Evolutionary conservation across 2,113 vertebrate species (phyloP).

Genomic region (Antennarius striatus): DNA sequence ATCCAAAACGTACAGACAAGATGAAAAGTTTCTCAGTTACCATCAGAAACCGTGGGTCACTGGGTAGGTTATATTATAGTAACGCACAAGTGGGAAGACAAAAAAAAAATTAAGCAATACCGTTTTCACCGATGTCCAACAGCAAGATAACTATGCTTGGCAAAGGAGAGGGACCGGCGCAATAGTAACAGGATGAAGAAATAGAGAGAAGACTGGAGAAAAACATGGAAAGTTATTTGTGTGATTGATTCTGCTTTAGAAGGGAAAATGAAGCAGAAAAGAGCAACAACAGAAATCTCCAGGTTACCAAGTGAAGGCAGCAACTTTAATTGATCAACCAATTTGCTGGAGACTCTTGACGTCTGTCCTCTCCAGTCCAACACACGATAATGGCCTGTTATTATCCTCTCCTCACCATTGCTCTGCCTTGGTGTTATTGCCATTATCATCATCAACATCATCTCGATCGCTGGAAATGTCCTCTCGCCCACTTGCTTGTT

Average conservation of each 20-base stretch:
- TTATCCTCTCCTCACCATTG: slow-evolving; percentile 47
- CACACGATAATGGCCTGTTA: slow-evolving; percentile 20
- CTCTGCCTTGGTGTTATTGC: slow-evolving; percentile 35
- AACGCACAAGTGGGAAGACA: not conserved
- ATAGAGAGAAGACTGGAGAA: slow-evolving; percentile 2
- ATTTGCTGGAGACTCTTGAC: slow-evolving; percentile 14
- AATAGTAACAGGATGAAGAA: slow-evolving; percentile 23
- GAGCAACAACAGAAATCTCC: slow-evolving; percentile 6
- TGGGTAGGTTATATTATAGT: not conserved
- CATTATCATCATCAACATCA: slow-evolving; percentile 39
- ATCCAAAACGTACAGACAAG: slow-evolving; percentile 36
- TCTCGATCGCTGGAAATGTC: slow-evolving; percentile 32
- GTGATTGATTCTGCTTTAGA: slow-evolving; percentile 32
- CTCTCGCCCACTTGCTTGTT: slow-evolving; percentile 38
- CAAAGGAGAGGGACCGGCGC: slow-evolving; percentile 8
- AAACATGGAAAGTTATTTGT: slow-evolving; percentile 31
- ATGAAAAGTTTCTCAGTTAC: slow-evolving; percentile 14
- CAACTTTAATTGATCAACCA: slow-evolving; percentile 12
- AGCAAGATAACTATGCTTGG: not conserved
- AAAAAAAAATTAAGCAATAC: not conserved
- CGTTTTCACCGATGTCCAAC: slow-evolving; percentile 1
- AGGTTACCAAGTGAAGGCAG: slow-evolving; percentile 24
- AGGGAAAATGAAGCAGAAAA: slow-evolving; percentile 28
- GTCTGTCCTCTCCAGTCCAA: slow-evolving; percentile 27
- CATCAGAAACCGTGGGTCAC: slow-evolving; percentile 14